Evolutionary conservation across 2,797 vertebrate genomes (phyloP).

Genomic region (Yasuhikotakia modesta): DNA sequence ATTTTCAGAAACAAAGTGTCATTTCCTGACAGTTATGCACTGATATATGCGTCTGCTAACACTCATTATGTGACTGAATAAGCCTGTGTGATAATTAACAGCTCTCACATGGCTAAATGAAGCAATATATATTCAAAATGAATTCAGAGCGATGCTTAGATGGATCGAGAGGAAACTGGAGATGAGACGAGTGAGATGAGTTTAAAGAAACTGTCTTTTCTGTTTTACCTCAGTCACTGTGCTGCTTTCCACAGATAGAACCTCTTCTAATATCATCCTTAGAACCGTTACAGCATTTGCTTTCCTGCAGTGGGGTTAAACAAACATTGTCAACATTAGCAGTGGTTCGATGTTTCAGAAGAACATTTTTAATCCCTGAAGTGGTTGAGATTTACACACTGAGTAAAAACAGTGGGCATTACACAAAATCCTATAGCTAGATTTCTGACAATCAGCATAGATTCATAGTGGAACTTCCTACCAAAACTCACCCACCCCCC

Average conservation of each 20-base stretch:
- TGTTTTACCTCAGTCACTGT: constrained; percentile 21
- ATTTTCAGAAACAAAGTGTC: not conserved
- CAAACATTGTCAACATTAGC: not conserved
- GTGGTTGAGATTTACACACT: not conserved
- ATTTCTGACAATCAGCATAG: not conserved
- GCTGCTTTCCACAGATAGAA: too few relatives aligned
- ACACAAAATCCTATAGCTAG: constrained; percentile 1
- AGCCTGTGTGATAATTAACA: not conserved
- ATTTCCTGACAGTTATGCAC: not conserved
- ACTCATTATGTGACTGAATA: constrained; percentile 3
- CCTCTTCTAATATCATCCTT: too few relatives aligned
- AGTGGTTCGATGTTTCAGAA: not conserved
- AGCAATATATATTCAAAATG: constrained; percentile 29
- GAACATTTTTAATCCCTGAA: constrained; percentile 9
- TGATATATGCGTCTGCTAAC: not conserved
- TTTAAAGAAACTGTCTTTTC: not conserved
- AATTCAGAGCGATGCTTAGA: constrained; percentile 8
- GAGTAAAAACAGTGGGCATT: not conserved
- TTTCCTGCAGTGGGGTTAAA: too few relatives aligned
- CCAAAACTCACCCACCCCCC: not conserved
- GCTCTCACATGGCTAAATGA: not conserved
- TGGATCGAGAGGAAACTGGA: too few relatives aligned
- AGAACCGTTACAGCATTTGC: too few relatives aligned
- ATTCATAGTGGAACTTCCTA: not conserved
- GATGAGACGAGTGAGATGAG: too few relatives aligned